phyloP scores from a whole-genome alignment of 2,888 invertebrate genomes.

The Lepetodrilus schrolli region DNA sequence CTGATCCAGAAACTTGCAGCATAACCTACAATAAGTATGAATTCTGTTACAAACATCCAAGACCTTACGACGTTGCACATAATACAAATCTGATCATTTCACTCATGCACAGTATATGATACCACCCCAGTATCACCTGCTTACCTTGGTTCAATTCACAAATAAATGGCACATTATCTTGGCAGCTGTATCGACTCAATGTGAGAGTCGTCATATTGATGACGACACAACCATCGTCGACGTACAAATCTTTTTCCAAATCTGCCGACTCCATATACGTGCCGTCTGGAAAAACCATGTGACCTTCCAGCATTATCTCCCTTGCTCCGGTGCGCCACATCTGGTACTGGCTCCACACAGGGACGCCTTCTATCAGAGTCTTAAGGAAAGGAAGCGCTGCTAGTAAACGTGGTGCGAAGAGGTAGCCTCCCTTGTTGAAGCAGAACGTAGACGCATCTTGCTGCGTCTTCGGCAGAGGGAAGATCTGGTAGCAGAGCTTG shows the following conservation, averaged over 20 bases:
- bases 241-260: neutral
- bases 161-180: neutral
- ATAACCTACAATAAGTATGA: too few relatives aligned
- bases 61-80: too few relatives aligned
- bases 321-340: conserved; percentile 13
- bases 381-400: neutral
- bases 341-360: neutral
- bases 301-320: conserved; percentile 10
- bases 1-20: too few relatives aligned
- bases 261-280: neutral
- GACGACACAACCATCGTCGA: neutral
- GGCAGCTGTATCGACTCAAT: neutral
- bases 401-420: neutral
- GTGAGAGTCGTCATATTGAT: neutral
- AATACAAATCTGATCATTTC: too few relatives aligned
- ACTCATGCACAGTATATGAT: too few relatives aligned
- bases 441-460: neutral
- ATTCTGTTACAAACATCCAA: too few relatives aligned
- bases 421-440: neutral
- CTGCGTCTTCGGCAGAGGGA: neutral
- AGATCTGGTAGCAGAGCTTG: neutral
- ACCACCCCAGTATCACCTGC: too few relatives aligned
- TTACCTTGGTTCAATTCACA: neutral
- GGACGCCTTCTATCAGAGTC: neutral
- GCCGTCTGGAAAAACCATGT: neutral